These are phyloP conservation scores for Drosophila atripex DNA, from an alignment of 2,888 invertebrate species.

Conservation along the genomic window DNA sequence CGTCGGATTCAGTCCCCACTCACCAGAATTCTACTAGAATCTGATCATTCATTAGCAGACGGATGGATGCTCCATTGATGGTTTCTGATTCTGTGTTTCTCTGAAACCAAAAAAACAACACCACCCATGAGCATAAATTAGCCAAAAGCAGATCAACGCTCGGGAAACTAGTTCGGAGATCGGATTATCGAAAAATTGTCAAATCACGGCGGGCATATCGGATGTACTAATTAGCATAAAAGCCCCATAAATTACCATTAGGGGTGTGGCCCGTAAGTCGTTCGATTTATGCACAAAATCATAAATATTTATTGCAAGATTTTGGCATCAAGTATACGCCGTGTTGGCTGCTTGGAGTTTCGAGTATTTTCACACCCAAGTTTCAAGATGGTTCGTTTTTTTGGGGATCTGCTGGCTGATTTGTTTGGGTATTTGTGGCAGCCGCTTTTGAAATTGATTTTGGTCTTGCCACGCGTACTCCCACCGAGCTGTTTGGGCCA, in stretches of 20 bases:
- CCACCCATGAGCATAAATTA: constrained; percentile 20
- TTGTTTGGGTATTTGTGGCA: too few species aligned
- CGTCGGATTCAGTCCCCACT: constrained; percentile 1
- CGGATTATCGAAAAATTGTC: constrained; percentile 39
- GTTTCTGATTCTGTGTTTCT: constrained; percentile 5
- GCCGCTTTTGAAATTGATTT: constrained; percentile 64
- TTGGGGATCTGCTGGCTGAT: constrained; percentile 62
- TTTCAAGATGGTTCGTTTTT: constrained; percentile 53
- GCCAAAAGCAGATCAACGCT: constrained; percentile 24
- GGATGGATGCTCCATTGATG: constrained; percentile 29
- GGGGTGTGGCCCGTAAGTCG: constrained; percentile 17
- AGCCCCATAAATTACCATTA: constrained; percentile 23
- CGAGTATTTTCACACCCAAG: constrained; percentile 69
- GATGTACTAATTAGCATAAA: constrained; percentile 58
- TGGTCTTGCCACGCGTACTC: constrained; percentile 78
- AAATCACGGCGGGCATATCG: constrained; percentile 54
- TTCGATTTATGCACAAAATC: constrained; percentile 11
- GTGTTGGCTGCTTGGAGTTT: constrained; percentile 14
- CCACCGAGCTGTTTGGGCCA: constrained; percentile 49
- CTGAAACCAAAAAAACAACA: constrained; percentile 10
- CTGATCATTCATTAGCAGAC: constrained; percentile 19
- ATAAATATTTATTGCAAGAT: constrained; percentile 31
- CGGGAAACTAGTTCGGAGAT: constrained; percentile 33
- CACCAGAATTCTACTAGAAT: constrained; percentile 30
- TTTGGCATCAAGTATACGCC: constrained; percentile 62